These are phyloP conservation scores for Callipepla californica DNA, from an alignment of 2,113 vertebrate species.

Conservation along the genomic window DNA sequence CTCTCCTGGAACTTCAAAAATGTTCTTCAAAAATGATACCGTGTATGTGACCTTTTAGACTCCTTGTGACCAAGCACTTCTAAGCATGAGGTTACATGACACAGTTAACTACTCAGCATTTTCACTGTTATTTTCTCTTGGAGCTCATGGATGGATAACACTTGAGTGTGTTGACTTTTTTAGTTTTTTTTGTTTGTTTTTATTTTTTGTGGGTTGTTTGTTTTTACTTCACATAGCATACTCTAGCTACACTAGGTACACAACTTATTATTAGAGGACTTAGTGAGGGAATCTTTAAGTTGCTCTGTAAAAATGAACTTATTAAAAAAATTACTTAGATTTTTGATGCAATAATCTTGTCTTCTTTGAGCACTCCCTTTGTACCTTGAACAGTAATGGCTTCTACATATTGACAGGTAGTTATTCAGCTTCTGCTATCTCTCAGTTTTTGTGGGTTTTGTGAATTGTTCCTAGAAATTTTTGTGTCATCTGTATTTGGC, in stretches of 20 bases:
- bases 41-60: neutral
- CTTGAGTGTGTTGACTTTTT: neutral
- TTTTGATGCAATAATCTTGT: neutral
- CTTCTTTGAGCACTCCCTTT: neutral
- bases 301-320: neutral
- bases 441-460: neutral
- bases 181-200: neutral
- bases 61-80: neutral
- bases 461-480: neutral
- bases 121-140: neutral
- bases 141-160: neutral
- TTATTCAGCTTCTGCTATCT: neutral
- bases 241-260: neutral
- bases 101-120: neutral
- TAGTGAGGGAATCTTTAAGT: neutral
- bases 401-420: neutral
- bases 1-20: neutral
- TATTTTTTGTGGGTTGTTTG: neutral
- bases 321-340: rapidly evolving
- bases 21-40: neutral
- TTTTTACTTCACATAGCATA: neutral
- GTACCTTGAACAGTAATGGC: neutral
- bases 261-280: neutral
- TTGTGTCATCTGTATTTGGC: neutral
- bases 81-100: neutral